Evolutionary conservation across 2,113 vertebrate genomes (phyloP).

Genomic region (Benitochromis conjunctus): DNA sequence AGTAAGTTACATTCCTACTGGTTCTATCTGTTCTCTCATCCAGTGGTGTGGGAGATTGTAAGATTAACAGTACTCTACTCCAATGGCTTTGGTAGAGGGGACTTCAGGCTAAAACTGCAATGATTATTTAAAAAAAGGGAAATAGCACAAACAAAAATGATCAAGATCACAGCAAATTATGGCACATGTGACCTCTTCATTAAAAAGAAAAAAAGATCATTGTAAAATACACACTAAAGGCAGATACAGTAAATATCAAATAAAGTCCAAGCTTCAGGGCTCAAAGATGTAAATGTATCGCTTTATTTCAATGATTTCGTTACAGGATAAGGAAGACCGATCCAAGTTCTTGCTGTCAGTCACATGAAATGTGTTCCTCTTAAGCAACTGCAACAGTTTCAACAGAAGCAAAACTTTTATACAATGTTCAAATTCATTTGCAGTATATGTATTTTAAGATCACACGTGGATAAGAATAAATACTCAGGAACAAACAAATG

Average conservation of each 20-base stretch:
- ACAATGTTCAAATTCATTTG: slow-evolving; percentile 7
- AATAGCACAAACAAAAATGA: not conserved
- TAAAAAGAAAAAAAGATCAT: not conserved
- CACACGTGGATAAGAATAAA: slow-evolving; percentile 50
- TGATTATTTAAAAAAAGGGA: not conserved
- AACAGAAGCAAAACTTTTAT: slow-evolving; percentile 22
- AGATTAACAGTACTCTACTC: not conserved
- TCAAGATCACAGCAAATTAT: not conserved
- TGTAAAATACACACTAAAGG: not conserved
- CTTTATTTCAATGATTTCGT: slow-evolving; percentile 57
- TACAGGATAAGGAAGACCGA: slow-evolving; percentile 48
- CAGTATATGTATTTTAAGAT: slow-evolving; percentile 15
- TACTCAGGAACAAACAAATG: slow-evolving; percentile 37
- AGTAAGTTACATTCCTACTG: too few species aligned
- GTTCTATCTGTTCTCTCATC: too few species aligned
- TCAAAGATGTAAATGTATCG: slow-evolving; percentile 24
- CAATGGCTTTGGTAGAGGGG: not conserved
- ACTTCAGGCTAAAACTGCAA: not conserved
- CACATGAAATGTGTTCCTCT: slow-evolving; percentile 13
- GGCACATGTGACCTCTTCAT: not conserved
- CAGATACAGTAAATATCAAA: not conserved
- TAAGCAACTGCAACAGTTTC: not conserved
- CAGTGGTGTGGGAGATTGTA: not conserved
- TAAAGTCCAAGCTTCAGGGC: not conserved
- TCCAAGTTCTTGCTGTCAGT: slow-evolving; percentile 1